Percentiles rank a stretch among this genome's conserved stretches.
phyloP scores from a whole-genome alignment of 1,140 invertebrate genomes.

The Meloidogyne floridensis region DNA sequence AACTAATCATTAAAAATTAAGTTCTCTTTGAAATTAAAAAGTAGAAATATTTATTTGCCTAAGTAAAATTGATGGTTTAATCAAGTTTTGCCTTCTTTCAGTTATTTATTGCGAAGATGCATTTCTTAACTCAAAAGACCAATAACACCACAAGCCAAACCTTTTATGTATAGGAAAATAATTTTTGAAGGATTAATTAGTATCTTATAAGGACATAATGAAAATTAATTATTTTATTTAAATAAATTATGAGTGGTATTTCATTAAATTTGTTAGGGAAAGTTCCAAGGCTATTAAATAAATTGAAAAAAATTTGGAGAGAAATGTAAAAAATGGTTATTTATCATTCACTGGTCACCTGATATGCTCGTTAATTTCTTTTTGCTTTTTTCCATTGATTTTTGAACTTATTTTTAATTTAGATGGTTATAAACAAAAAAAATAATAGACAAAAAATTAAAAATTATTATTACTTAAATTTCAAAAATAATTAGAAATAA shows the following conservation, averaged over 20 bases:
- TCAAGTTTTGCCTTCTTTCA: too few relatives aligned
- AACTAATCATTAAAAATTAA: too few relatives aligned
- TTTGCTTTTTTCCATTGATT: not conserved
- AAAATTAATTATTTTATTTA: not conserved
- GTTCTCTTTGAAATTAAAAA: too few relatives aligned
- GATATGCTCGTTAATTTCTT: not conserved
- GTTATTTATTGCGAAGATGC: too few relatives aligned
- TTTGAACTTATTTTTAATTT: not conserved
- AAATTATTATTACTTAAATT: not conserved
- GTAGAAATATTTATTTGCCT: too few relatives aligned
- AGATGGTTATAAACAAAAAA: not conserved
- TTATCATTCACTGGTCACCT: not conserved
- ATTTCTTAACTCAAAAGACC: too few relatives aligned
- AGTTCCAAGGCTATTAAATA: not conserved
- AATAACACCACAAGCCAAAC: too few relatives aligned
- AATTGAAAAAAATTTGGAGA: not conserved
- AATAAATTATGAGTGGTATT: slow-evolving; percentile 7
- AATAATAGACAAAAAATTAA: not conserved
- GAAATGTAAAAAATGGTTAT: not conserved
- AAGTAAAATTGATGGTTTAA: too few relatives aligned
- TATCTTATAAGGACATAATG: not conserved
- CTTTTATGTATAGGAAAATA: not conserved
- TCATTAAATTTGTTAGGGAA: not conserved
- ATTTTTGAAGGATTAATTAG: not conserved
- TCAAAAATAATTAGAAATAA: too few relatives aligned